Evolutionary conservation across 2,113 vertebrate species (phyloP).

Genomic region (Ranitomeya imitator): DNA sequence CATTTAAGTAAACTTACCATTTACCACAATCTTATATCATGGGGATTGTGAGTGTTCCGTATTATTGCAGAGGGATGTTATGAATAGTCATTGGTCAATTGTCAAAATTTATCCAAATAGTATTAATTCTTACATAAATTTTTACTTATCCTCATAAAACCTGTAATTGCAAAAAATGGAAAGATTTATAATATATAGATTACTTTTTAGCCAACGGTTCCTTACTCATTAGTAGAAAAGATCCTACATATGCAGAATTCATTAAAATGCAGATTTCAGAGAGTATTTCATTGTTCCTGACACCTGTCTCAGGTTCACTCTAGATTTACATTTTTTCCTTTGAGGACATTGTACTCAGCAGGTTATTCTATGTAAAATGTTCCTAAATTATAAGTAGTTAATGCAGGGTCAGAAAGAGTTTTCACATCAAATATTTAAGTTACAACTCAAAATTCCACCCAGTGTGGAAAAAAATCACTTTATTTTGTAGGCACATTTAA

Average conservation of each 20-base stretch:
- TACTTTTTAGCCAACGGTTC: neutral
- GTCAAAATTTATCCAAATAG: neutral
- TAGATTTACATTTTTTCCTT: neutral
- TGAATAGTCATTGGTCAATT: neutral
- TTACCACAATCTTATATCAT: neutral
- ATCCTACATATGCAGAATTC: neutral
- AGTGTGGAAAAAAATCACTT: conserved; percentile 66
- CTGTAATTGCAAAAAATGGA: neutral
- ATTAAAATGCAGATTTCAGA: neutral
- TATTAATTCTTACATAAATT: neutral
- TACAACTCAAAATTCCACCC: conserved; percentile 68
- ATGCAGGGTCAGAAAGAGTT: conserved; percentile 67
- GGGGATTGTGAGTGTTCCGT: neutral
- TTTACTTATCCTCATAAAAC: neutral
- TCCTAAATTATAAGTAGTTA: conserved; percentile 3
- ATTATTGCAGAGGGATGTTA: neutral
- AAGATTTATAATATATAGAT: neutral
- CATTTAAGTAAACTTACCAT: too few relatives aligned
- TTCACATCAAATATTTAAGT: conserved; percentile 78
- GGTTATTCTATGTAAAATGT: neutral
- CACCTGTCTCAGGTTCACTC: neutral
- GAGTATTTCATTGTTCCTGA: neutral
- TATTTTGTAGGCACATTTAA: conserved; percentile 72
- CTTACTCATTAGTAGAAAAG: neutral
- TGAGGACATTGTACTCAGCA: neutral